Evolutionary conservation across 2,888 invertebrate genomes (phyloP).

Genomic region (Belgica antarctica): DNA sequence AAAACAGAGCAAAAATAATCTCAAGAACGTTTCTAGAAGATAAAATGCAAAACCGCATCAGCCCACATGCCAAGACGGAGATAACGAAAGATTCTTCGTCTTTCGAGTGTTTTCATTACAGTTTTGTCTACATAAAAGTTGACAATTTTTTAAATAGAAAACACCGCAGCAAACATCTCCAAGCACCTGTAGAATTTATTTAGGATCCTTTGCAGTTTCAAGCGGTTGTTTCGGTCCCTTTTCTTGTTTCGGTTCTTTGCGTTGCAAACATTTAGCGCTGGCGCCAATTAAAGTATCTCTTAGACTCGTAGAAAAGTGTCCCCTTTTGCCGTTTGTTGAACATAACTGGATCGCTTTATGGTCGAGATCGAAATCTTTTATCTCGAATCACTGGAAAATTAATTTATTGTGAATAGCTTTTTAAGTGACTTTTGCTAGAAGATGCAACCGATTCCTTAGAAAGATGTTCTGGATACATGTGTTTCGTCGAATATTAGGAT

Average conservation of each 20-base stretch:
- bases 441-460: background rate
- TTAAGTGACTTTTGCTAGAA: constrained; percentile 20
- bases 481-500: constrained; percentile 10
- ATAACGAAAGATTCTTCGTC: background rate
- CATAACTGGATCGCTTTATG: constrained; percentile 33
- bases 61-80: constrained; percentile 22
- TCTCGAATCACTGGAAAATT: constrained; percentile 40
- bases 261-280: constrained; percentile 26
- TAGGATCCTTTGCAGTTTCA: constrained; percentile 25
- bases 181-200: constrained; percentile 43
- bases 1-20: background rate
- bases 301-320: background rate
- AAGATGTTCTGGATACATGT: constrained; percentile 6
- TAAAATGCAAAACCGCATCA: constrained; percentile 17
- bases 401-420: constrained; percentile 34
- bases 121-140: constrained; percentile 32
- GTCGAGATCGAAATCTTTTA: constrained; percentile 27
- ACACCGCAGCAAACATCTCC: constrained; percentile 29
- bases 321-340: background rate
- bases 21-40: constrained; percentile 2
- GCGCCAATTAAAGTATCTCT: constrained; percentile 30
- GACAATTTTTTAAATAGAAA: constrained; percentile 31
- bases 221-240: constrained; percentile 1
- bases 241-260: background rate
- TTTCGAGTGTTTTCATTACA: constrained; percentile 28